Conservation (phyloP, 2,113 vertebrate species). For the Abramis brama region DNA sequence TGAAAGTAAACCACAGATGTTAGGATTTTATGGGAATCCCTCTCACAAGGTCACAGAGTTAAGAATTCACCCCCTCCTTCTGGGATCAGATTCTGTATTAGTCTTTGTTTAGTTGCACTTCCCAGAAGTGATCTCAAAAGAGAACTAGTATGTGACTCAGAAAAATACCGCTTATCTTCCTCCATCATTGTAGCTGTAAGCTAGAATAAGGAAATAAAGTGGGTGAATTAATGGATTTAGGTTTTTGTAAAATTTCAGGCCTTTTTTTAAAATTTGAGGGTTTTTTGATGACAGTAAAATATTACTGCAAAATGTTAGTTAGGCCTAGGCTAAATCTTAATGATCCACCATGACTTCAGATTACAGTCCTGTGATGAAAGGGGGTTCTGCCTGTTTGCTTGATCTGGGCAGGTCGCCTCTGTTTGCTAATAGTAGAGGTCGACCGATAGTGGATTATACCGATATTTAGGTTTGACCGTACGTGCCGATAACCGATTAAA, state of each 20-base stretch:
- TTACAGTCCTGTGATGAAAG: conserved; percentile 9
- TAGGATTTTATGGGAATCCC: not conserved
- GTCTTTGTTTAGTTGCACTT: conserved; percentile 17
- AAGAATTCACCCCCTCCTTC: not conserved
- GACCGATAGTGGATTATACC: too few relatives aligned
- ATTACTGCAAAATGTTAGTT: not conserved
- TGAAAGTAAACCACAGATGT: conserved; percentile 9
- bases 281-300: not conserved
- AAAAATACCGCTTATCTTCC: not conserved
- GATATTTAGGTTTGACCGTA: too few relatives aligned
- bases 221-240: not conserved
- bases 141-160: not conserved
- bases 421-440: not conserved
- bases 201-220: not conserved
- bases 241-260: not conserved
- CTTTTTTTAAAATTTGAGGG: too few relatives aligned
- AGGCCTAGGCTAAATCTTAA: not conserved
- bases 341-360: not conserved
- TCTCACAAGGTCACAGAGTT: not conserved
- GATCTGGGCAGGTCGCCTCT: not conserved
- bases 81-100: conserved; percentile 18
- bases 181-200: not conserved
- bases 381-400: conserved; percentile 12
- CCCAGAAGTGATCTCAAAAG: conserved; percentile 1
- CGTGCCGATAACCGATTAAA: too few relatives aligned